Base-by-base conservation (phyloP, 35 echinoderm and acorn worm genomes). In the Strongylocentrotus purpuratus region DNA sequence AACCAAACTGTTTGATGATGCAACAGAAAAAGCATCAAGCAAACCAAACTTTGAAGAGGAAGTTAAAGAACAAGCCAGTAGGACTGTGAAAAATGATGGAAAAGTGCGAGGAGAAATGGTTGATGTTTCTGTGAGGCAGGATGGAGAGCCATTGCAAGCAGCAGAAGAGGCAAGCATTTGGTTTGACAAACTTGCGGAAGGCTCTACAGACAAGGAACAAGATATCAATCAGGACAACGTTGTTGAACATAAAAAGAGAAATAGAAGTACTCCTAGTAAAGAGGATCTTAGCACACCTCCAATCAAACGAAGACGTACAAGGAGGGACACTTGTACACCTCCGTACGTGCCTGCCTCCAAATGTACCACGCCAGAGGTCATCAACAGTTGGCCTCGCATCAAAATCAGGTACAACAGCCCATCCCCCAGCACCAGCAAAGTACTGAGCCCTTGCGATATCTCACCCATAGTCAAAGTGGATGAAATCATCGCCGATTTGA, bases 361-460 rank as follows among this genome's bases (percentile, higher is more conserved):
- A 45, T 93, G 91, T 46, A 58, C 91, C 18, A 93, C 91, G 6
- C 91, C 91, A 22, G 91, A 93, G 48, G 13, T 46, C 5, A 93
- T 93, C 4, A 93, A 93, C 46, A 93, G 91, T 46, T 93, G 91
- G 91, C 91, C 91, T 15, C 91, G 91, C 0, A 93, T 52, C 0
- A 93, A 93, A n/a, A 14, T 33, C 31, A 33, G 91, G 20, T 93
- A 47, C 48, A 93, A 93, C 46, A 31, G 9, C 10, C 48, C 91
- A 58, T 93, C 91, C 13, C 91, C 91, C 13, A 31, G 91, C 48
- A 93, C 91, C 45, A 93, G 91, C 91, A 93, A 93, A 58, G 31
- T 58, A 31, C 91, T 18, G 31, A 47, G 31, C 46, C 48, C 91
- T 48, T 31, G 31, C 9, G 41, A 58, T 28, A 93, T 93, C 17